Evolutionary conservation across 2,113 vertebrate genomes (phyloP).

Genomic region (Tichodroma muraria): DNA sequence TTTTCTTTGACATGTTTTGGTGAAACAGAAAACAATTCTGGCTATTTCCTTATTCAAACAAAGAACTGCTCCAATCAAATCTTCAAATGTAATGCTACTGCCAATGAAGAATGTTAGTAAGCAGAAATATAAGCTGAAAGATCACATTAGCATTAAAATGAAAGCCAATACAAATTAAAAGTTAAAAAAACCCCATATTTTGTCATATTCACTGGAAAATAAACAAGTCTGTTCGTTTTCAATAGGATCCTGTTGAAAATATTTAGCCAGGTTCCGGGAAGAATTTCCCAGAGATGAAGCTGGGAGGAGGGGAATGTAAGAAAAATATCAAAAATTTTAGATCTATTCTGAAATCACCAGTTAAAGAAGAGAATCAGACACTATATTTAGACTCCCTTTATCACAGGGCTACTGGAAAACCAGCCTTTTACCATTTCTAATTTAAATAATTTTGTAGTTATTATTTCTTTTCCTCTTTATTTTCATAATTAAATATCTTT

Average conservation of each 20-base stretch:
- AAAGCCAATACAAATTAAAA: not conserved
- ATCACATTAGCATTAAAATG: not conserved
- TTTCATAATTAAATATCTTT: not conserved
- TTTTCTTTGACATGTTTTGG: not conserved
- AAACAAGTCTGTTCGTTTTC: not conserved
- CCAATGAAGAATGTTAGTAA: not conserved
- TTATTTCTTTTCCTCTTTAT: not conserved
- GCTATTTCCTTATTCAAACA: not conserved
- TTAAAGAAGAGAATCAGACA: not conserved
- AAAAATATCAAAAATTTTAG: not conserved
- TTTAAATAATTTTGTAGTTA: not conserved
- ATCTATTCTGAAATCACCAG: not conserved
- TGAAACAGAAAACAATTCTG: not conserved
- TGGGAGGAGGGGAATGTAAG: not conserved
- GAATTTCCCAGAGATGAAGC: not conserved
- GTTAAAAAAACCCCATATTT: fast-evolving
- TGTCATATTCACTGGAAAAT: not conserved
- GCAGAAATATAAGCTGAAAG: not conserved
- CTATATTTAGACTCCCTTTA: not conserved
- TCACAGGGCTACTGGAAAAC: not conserved
- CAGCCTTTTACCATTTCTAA: not conserved
- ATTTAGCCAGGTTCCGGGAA: not conserved
- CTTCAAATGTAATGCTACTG: not conserved
- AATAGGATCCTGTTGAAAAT: not conserved
- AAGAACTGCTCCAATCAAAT: not conserved